Evolutionary conservation across 2,888 invertebrate species (phyloP), one percentile per base, ranked within the genome.

Genomic region (Lasioglossum pauxillum): DNA sequence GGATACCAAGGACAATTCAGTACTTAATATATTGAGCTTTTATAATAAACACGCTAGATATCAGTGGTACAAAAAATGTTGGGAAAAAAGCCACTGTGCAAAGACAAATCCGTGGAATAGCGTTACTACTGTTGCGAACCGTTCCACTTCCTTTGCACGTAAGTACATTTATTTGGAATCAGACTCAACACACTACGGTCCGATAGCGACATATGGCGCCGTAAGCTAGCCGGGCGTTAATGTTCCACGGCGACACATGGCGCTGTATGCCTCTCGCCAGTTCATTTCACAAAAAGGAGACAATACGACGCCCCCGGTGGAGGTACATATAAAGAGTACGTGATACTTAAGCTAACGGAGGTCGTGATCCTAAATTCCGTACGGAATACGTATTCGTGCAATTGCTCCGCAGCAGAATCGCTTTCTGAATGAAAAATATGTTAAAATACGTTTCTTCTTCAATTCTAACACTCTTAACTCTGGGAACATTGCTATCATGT

Each of bases 201-300:
- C 35, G 67, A 67, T 67, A 19, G 67, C 67, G 67, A 67, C 67
- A 67, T 67, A 67, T 67, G 67, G 67, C 35, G 35, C 67, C 35
- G 19, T 31, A 67, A 67, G 35, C 67, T 10, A 8, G 67, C 35
- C 35, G 35, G 19, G 3, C 67, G 67, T 67, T 67, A 67, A 64
- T 64, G 60, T 67, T 35, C 19, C 67, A 23, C 8, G 67, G 8
- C 67, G 67, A 67, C 67, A 67, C 67, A 67, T 67, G 67, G 67
- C 3, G 35, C 35, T 23, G 7, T 35, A 35, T 23, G 10, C 67
- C 67, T 67, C 35, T 67, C 19, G 35, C 35, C 67, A 67, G 67
- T 67, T 35, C 35, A 67, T 67, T 67, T 67, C 35, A 67, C 67
- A 67, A 67, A 67, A 67, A 67, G 67, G 19, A 67, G 35, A 67